These are phyloP conservation scores for Plagodis dolabraria DNA, from an alignment of 2,888 invertebrate genomes.

Conservation along the genomic window DNA sequence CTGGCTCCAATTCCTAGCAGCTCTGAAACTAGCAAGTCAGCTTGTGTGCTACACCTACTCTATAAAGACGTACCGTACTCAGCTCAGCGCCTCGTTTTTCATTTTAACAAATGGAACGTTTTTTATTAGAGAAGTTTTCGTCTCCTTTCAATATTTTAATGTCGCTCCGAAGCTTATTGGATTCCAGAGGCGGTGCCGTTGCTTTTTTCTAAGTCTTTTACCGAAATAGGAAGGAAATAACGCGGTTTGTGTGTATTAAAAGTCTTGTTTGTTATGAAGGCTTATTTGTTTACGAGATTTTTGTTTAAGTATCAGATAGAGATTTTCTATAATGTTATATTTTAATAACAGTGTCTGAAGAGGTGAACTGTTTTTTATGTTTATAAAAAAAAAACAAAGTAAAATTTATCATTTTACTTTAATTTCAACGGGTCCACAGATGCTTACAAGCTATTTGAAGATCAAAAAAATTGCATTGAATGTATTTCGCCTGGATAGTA, in stretches of 20 bases:
- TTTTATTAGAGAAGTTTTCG: constrained; percentile 70
- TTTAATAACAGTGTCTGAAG: neutral
- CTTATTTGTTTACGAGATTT: constrained; percentile 6
- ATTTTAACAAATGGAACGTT: constrained; percentile 66
- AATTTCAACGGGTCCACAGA: too few species aligned
- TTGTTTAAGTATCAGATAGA: constrained; percentile 2
- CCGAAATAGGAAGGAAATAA: constrained; percentile 20
- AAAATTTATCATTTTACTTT: too few species aligned
- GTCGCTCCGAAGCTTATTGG: constrained; percentile 58
- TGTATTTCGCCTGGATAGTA: too few species aligned
- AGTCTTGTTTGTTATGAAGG: constrained; percentile 18
- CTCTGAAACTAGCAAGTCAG: neutral
- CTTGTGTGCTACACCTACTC: neutral
- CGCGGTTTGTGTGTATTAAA: constrained; percentile 15
- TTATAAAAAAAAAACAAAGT: too few species aligned
- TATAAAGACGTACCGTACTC: constrained; percentile 30
- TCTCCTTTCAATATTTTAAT: constrained; percentile 66
- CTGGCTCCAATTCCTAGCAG: neutral
- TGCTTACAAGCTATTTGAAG: too few species aligned
- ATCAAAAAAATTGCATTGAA: too few species aligned
- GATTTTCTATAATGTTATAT: neutral
- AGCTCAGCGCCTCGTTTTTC: constrained; percentile 54
- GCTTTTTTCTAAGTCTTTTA: constrained; percentile 23
- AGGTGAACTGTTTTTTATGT: too few species aligned
- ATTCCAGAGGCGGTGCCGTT: constrained; percentile 41